These are phyloP conservation scores for Mya arenaria DNA, from an alignment of 1,140 invertebrate species.

Conservation along the genomic window DNA sequence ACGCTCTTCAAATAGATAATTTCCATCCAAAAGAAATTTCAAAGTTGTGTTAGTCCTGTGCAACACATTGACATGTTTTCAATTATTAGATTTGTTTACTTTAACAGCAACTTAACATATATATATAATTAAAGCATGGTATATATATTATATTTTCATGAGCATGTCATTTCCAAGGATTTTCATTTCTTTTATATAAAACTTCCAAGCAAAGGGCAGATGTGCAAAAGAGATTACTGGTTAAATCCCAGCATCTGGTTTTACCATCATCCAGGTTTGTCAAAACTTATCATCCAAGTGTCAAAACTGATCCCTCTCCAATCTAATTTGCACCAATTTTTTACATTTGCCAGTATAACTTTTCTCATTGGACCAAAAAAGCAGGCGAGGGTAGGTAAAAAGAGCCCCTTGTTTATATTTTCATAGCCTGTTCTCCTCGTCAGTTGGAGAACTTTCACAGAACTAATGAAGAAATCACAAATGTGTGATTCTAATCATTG, in stretches of 20 bases:
- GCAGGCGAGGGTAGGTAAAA: constrained; percentile 18
- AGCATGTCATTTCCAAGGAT: too few species aligned
- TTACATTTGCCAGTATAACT: constrained; percentile 12
- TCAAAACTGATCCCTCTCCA: constrained; percentile 50
- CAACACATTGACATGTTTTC: too few species aligned
- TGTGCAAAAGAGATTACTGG: constrained; percentile 48
- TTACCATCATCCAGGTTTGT: constrained; percentile 39
- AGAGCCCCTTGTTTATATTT: constrained; percentile 43
- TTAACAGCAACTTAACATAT: too few species aligned
- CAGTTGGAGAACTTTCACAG: background rate
- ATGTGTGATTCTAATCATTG: constrained; percentile 43
- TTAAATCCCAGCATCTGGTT: constrained; percentile 40
- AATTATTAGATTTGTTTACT: too few species aligned
- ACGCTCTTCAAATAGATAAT: too few species aligned
- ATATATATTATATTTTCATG: too few species aligned
- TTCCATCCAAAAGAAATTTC: too few species aligned
- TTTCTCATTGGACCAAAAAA: constrained; percentile 14
- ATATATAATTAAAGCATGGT: too few species aligned
- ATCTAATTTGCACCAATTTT: constrained; percentile 51
- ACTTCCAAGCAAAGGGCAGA: too few species aligned
- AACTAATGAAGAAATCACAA: constrained; percentile 56
- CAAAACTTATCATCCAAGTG: constrained; percentile 55
- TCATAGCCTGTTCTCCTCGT: constrained; percentile 30
- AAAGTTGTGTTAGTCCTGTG: too few species aligned
- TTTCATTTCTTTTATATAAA: too few species aligned